phyloP scores from a whole-genome alignment of 2,113 vertebrate genomes.

The Notarius quadriscutis region DNA sequence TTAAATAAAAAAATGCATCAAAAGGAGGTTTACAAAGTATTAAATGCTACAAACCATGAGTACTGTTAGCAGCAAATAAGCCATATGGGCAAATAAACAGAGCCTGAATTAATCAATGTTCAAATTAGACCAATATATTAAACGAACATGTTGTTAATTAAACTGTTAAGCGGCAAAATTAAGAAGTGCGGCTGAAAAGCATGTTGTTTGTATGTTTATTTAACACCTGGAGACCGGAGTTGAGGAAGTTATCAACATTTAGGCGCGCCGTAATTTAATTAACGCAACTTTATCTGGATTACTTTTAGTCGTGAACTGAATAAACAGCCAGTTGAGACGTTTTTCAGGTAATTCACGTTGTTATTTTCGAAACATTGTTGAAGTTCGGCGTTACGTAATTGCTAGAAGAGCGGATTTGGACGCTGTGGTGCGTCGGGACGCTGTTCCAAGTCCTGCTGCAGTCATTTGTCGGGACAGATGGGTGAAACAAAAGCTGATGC shows the following conservation, averaged over 20 bases:
- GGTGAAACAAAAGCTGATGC: constrained; percentile 74
- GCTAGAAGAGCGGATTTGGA: background rate
- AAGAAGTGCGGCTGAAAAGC: background rate
- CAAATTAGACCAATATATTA: too few relatives aligned
- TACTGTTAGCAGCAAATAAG: background rate
- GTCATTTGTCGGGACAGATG: constrained; percentile 78
- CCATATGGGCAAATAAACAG: background rate
- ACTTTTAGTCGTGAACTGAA: background rate
- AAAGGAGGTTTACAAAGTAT: background rate
- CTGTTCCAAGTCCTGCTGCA: constrained; percentile 66
- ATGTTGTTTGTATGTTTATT: background rate
- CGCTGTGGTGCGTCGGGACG: background rate
- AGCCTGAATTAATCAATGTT: background rate
- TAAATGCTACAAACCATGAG: background rate
- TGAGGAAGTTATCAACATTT: background rate
- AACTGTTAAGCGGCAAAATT: background rate
- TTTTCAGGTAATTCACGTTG: background rate
- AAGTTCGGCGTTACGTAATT: background rate
- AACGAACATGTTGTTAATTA: background rate
- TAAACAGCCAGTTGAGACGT: background rate
- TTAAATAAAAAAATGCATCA: background rate
- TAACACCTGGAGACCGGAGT: background rate
- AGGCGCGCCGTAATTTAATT: background rate
- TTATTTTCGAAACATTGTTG: background rate
- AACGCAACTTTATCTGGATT: background rate